Evolutionary conservation across 1,140 invertebrate species (phyloP), one percentile per base, ranked within the genome.

Genomic region (Apis laboriosa): DNA sequence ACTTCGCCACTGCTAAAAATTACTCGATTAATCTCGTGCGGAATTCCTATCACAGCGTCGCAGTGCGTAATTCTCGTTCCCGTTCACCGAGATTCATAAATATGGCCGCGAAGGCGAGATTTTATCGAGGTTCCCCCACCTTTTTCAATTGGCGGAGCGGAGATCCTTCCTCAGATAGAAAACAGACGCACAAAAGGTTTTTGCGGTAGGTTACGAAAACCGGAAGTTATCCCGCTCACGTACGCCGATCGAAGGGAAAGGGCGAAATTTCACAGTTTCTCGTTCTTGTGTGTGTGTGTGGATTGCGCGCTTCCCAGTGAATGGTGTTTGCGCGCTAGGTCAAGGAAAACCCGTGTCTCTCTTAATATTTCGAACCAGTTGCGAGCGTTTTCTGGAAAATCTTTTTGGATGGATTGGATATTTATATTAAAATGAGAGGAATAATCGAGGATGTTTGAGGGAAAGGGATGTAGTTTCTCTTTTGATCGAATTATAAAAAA

Each of bases 71-170:
- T n/a, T n/a, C 43, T 68, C 66, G 34, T 49, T 68, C 66, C 43
- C 66, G 43, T 49, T 68, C 66, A n/a, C 34, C 66, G 66, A 24
- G 24, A 24, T 49, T 49, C 43, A 49, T 68, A 70, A 70, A 64
- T 64, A 64, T 64, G 61, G 24, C 21, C 5, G 61, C 28, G n/a
- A 19, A 71, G 71, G 71, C 55, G 28, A 73, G 70, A 83, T 86
- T 83, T 43, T 68, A 55, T 74, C 77, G 5, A 4, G 58, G 24
- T 60, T 58, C 49, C 19, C 68, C 13, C 15, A 61, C 49, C 34
- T 7, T 63, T 72, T 71, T 28, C 56, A 49, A 58, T 72, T 28
- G 43, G n/a, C 68, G 19, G 5, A 51, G 21, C 43, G 49, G 74
- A 58, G 55, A 58, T 73, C 55, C 55, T 58, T 58, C 55, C 13